These are phyloP conservation scores for Limnephilus lunatus DNA, from an alignment of 2,888 invertebrate genomes.

Conservation along the genomic window DNA sequence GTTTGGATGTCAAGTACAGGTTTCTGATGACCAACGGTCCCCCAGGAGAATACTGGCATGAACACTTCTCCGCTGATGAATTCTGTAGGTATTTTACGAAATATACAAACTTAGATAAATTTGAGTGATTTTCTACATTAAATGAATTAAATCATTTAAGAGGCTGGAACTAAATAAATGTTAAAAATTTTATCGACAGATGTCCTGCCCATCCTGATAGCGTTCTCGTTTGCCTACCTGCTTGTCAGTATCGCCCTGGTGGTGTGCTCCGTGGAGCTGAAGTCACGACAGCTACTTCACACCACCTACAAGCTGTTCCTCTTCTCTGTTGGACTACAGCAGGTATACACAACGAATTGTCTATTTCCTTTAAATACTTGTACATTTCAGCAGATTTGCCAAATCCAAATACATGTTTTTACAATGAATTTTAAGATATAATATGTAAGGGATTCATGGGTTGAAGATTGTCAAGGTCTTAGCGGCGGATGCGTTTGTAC, in stretches of 20 bases:
- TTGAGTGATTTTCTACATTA: not conserved
- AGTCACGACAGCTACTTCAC: conserved; percentile 88
- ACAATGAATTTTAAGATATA: too few species aligned
- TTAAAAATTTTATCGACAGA: conserved; percentile 76
- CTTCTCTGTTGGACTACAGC: conserved; percentile 83
- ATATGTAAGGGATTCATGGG: too few species aligned
- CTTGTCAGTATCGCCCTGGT: conserved; percentile 84
- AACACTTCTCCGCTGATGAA: conserved; percentile 96
- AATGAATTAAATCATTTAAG: not conserved
- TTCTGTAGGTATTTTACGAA: conserved; percentile 86
- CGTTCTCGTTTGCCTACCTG: conserved; percentile 85
- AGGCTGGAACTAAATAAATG: not conserved
- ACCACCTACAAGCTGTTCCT: conserved; percentile 92
- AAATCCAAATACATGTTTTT: too few species aligned
- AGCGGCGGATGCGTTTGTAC: too few species aligned
- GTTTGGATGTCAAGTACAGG: conserved; percentile 87
- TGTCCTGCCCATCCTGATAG: conserved; percentile 88
- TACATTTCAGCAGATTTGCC: too few species aligned
- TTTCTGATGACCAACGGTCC: conserved; percentile 93
- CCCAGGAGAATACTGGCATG: conserved; percentile 88
- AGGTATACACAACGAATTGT: conserved; percentile 69
- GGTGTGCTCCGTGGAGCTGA: conserved; percentile 86
- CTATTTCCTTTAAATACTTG: not conserved
- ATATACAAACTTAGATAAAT: not conserved
- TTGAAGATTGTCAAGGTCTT: too few species aligned